Base-by-base conservation (phyloP, 92 coral and sea anemone genomes). In the Virgularia gustaviana region DNA sequence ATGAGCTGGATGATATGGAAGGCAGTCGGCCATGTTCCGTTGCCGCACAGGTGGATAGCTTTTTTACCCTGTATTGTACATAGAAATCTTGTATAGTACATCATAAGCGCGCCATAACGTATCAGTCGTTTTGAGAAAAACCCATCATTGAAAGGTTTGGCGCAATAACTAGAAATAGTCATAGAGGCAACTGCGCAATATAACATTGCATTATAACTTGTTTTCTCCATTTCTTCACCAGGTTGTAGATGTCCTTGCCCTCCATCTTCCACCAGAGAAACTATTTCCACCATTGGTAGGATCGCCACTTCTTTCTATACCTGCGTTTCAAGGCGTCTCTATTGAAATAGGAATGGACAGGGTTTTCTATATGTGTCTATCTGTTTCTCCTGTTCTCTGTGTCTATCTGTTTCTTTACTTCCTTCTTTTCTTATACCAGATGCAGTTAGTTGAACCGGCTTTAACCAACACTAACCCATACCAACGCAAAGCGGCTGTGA, bases 1-100 rank as follows among this genome's bases (percentile, higher is more conserved):
- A 88, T 42, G 89, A 86, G 27, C 89, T 82, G 67, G 90, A 83
- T 75, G 96, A 88, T 16, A 86, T 87, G 1, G 99, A 89, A 66
- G 94, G 89, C 4, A 89, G 99, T 56, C 79, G 94, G 51, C 99
- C 99, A 63, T 89, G 92, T 83, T 90, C 99, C 30, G 99, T 89
- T 0, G 99, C 99, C 13, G 90, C 99, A 64, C 99, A 94, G 94
- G 99, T 89, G n/a, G n/a, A 55, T 55, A 18, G 11, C 10, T 55
- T 11, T 9, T 18, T 11, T 32, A 55, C 13, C 13, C 65, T 51
- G 2, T 70, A 23, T 70, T 49, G 36, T 32, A 49, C 43, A 3
- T 13, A 1, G 29, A 1, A 0, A 15, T 1, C 20, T 52, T 19
- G n/a, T n/a, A n/a, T n/a, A n/a, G n/a, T n/a, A n/a, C n/a, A n/a